Conservation (phyloP, 2,888 invertebrate genomes). For the Teinopalpus imperialis region DNA sequence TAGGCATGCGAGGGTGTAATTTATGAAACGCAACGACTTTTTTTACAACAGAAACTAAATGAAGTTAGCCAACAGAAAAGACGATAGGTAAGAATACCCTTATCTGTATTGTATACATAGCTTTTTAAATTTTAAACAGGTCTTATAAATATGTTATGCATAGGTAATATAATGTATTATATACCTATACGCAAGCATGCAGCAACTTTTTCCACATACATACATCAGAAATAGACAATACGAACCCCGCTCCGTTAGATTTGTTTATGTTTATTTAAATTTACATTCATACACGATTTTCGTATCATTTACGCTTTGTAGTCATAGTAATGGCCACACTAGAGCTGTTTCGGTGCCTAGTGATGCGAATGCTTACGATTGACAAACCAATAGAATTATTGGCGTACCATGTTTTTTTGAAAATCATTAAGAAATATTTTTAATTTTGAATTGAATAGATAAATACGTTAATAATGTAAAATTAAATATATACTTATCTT, state of each 20-base stretch:
- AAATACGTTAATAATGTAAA: too few relatives aligned
- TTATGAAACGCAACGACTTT: too few relatives aligned
- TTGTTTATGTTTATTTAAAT: conserved; percentile 37
- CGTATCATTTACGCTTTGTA: conserved; percentile 39
- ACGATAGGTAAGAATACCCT: too few relatives aligned
- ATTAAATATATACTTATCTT: too few relatives aligned
- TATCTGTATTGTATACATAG: too few relatives aligned
- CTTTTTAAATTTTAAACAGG: too few relatives aligned
- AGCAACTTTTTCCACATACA: conserved; percentile 27
- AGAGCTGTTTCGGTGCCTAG: conserved; percentile 30
- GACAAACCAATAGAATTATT: neutral
- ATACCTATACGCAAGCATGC: conserved; percentile 5
- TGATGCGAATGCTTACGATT: neutral
- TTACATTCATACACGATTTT: conserved; percentile 36
- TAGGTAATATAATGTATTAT: neutral
- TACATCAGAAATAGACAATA: conserved; percentile 31
- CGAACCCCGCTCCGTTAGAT: conserved; percentile 24
- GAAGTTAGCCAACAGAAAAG: too few relatives aligned
- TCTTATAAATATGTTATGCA: too few relatives aligned
- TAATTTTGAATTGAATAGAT: too few relatives aligned
- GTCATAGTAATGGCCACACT: conserved; percentile 33
- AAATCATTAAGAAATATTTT: too few relatives aligned
- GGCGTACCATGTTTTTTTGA: neutral
- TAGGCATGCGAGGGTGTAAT: too few relatives aligned
- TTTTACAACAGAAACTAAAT: too few relatives aligned